Percentiles rank a stretch among this genome's conserved stretches.
Evolutionary conservation across 2,888 invertebrate genomes (phyloP).

Genomic region (Hypselothyrea guttata): DNA sequence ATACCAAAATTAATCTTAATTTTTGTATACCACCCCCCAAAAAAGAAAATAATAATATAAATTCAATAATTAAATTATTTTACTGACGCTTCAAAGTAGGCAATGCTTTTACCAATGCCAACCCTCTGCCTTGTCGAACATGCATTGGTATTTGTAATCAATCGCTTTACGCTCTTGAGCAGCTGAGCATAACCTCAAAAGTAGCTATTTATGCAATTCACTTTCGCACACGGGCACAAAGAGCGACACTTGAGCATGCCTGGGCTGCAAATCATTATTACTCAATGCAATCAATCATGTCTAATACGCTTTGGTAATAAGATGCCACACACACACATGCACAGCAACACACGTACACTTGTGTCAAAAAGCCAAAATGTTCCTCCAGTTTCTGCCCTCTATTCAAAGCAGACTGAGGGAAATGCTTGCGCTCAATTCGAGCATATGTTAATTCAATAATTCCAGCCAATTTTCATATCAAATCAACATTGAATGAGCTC

Average conservation of each 20-base stretch:
- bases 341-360: conserved; percentile 21
- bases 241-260: conserved; percentile 49
- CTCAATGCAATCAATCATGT: conserved; percentile 77
- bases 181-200: conserved; percentile 4
- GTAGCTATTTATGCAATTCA: conserved; percentile 61
- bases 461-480: conserved; percentile 78
- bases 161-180: conserved; percentile 22
- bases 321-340: conserved; percentile 61
- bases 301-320: conserved; percentile 77
- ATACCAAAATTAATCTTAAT: too few species aligned
- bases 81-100: conserved; percentile 6
- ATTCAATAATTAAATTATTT: too few species aligned
- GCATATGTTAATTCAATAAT: conserved; percentile 79
- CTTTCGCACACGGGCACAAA: conserved; percentile 54
- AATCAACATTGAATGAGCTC: conserved; percentile 56
- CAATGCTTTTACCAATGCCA: conserved; percentile 1
- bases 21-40: too few species aligned
- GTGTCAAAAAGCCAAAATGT: conserved; percentile 37
- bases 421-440: conserved; percentile 72
- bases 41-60: too few species aligned
- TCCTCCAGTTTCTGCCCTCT: neutral
- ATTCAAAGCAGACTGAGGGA: conserved; percentile 30
- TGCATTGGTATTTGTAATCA: conserved; percentile 21
- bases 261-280: conserved; percentile 71
- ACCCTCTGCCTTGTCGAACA: too few species aligned